Evolutionary conservation across 2,888 invertebrate species (phyloP), one percentile per base, ranked within the genome.

Genomic region (Andricus quercusramuli): DNA sequence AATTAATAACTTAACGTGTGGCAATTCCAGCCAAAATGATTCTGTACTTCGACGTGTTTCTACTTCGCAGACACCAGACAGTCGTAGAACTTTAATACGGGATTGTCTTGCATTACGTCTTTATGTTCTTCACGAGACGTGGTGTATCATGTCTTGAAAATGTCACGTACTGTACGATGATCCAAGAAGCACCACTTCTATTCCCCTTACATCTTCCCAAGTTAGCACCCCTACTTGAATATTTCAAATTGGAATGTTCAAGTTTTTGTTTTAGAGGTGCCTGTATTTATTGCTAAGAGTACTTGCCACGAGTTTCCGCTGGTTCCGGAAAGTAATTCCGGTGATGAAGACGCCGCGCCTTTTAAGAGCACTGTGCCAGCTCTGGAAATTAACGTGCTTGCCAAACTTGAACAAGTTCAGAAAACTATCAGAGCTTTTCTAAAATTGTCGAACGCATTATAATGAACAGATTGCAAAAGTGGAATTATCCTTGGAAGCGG

Each of bases 1-100:
- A 83, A 84, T 84, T 84, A 84, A 84, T 83, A 84, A 84, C 82
- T 81, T 80, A 84, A 81, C 80, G 79, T 67, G 68, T 77, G 80
- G 81, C 80, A 81, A 82, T 82, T 83, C n/a, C 29, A 62, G 17
- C 76, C 6, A 37, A 74, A 64, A 79, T 62, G 41, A 62, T 64
- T 77, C 41, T 47, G 29, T 29, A 56, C 64, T 56, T 62, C 79
- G 29, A 59, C 62, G 62, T 70, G 80, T 81, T 81, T 78, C 80
- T 59, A 74, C 62, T 78, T 78, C 29, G 77, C 76, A 76, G 80
- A 77, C 59, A 78, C 65, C 64, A 68, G 13, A 9, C 37, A 37
- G 11, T 29, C 25, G 77, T 68, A 77, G 78, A 80, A 80, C 78
- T 83, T 66, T 83, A 70, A 79, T 65, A 59, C 65, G 80, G 47